Conservation (phyloP, 2,113 vertebrate genomes). For the Lepidiolamprologus cunningtoni region DNA sequence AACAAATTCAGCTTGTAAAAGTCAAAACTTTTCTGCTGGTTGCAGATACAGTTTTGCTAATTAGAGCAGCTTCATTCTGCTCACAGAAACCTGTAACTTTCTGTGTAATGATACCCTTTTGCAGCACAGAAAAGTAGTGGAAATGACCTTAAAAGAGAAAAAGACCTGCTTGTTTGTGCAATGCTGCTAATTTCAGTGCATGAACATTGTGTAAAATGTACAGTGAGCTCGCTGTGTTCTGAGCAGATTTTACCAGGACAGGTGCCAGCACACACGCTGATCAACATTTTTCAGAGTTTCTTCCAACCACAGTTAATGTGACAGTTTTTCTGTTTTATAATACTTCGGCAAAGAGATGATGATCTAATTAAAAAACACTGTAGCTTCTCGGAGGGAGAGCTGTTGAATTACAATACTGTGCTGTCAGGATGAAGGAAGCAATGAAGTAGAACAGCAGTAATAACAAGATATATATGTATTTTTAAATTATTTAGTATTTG, state of each 20-base stretch:
- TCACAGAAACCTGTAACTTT: not conserved
- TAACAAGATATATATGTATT: not conserved
- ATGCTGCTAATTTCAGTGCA: not conserved
- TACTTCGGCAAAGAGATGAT: conserved; percentile 9
- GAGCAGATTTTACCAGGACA: conserved; percentile 11
- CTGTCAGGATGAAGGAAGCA: not conserved
- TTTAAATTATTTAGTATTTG: not conserved
- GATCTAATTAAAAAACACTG: not conserved
- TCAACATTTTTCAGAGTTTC: not conserved
- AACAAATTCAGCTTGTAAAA: conserved; percentile 17
- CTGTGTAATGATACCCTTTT: not conserved
- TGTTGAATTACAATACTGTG: not conserved
- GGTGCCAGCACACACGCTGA: conserved; percentile 33
- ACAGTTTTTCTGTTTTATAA: conserved; percentile 33
- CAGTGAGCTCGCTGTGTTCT: not conserved
- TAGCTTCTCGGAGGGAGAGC: not conserved
- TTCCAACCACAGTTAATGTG: conserved; percentile 11
- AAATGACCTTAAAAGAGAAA: not conserved
- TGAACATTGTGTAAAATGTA: not conserved
- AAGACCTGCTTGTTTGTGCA: not conserved
- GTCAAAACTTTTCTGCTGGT: not conserved
- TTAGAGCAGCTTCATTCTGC: not conserved
- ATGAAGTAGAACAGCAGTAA: not conserved
- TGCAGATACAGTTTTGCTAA: not conserved
- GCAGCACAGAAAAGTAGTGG: not conserved